Evolutionary conservation across 2,797 vertebrate genomes (phyloP), one percentile per base, ranked within the genome.

Genomic region (Cyclopterus lumpus): DNA sequence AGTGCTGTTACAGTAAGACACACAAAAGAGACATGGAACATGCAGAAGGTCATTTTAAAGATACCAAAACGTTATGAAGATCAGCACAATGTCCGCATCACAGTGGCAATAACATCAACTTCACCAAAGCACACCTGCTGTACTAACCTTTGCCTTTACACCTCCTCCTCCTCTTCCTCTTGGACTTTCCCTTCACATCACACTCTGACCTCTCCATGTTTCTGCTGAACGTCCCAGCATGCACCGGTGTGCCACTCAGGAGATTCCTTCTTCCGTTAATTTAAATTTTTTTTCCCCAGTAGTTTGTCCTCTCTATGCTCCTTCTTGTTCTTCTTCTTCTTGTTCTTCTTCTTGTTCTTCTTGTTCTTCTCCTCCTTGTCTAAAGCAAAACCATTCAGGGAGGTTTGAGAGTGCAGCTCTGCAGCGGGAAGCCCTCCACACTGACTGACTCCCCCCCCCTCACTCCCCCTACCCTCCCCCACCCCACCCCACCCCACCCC

Each of bases 131-230:
- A 6, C 5, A 12, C 46, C 44, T 40, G 49, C 32, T 59, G 44
- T 1, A 80, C 90, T 88, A 81, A 96, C 96, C 96, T 96, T 95
- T 96, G 81, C 92, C 92, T 91, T 95, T 95, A 0, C 93, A 91
- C 85, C 95, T 90, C 81, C 88, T 87, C 80, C 75, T 90, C 82
- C 96, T 88, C 83, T 93, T 93, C 20, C 95, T 92, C 84, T 92
- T 96, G 71, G 93, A 94, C 94, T 94, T 96, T 89, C 94, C 94
- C 89, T 82, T 93, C 80, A 93, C 81, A 63, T 95, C 94, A 9
- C 84, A 71, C 71, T 93, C 93, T 28, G 94, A 89, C 72, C 73
- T 92, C 84, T 94, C 95, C 66, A 93, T 80, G 30, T 82, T 91
- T 77, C 95, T 69, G 69, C 74, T 88, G 93, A 88, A 89, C 88